Percentiles rank a stretch among this genome's conserved stretches.
Evolutionary conservation across 2,888 invertebrate genomes (phyloP).

Genomic region (Luffia ferchaultella): DNA sequence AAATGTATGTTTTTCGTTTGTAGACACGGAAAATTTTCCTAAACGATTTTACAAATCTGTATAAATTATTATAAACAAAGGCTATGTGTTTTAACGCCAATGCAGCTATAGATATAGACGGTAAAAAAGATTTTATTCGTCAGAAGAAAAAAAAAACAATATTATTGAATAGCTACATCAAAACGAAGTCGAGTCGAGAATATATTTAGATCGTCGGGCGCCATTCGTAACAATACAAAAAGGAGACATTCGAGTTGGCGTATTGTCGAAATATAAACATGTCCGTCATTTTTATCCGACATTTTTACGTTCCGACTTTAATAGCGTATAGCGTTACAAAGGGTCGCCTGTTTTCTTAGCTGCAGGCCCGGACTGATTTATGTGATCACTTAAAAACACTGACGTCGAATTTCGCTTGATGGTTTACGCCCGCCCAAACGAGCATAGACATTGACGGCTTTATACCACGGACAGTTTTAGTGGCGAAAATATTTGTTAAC

Average conservation of each 20-base stretch:
- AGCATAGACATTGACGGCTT: conserved; percentile 4
- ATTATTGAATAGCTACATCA: no score
- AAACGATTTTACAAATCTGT: no score
- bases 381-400: conserved; percentile 25
- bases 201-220: background rate
- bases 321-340: conserved; percentile 62
- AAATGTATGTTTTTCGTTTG: no score
- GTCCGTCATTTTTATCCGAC: conserved; percentile 21
- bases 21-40: no score
- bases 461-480: conserved; percentile 17
- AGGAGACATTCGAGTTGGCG: conserved; percentile 13
- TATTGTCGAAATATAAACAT: conserved; percentile 7
- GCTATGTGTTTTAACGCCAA: no score
- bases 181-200: no score
- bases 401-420: conserved; percentile 10
- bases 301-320: conserved; percentile 52
- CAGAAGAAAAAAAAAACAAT: no score
- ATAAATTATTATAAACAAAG: no score
- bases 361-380: conserved; percentile 38
- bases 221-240: conserved; percentile 7
- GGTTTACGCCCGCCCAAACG: background rate
- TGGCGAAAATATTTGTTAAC: conserved; percentile 40
- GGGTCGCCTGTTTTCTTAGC: conserved; percentile 55
- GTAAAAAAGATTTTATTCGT: no score
- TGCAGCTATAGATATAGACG: no score